Percentiles rank a stretch among this genome's conserved stretches.
Evolutionary conservation across 1,140 invertebrate species (phyloP).

Genomic region (Aporrectodea caliginosa): DNA sequence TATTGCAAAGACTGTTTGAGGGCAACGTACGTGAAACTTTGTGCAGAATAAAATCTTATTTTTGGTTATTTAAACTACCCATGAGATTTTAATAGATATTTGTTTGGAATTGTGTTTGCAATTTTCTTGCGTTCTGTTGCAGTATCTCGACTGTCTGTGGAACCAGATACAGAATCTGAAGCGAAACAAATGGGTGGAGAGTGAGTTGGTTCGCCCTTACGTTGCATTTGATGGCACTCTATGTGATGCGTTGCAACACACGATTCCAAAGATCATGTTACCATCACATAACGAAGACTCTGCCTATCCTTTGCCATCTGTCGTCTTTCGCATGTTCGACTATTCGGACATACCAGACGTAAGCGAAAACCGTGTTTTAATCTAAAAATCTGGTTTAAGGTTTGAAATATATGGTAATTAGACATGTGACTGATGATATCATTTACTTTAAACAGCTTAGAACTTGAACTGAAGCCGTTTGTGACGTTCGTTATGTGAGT

Average conservation of each 20-base stretch:
- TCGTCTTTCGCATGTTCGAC: slow-evolving; percentile 77
- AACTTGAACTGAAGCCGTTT: slow-evolving; percentile 2
- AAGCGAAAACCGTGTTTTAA: no score
- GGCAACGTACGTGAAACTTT: slow-evolving; percentile 1
- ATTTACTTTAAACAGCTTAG: neutral
- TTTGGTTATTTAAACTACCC: neutral
- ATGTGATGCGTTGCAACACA: slow-evolving; percentile 90
- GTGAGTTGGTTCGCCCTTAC: slow-evolving; percentile 91
- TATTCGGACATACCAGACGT: slow-evolving; percentile 96
- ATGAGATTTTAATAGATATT: no score
- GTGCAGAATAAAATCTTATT: neutral
- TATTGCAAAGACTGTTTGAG: neutral
- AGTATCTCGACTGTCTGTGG: slow-evolving; percentile 84
- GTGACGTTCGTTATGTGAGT: neutral
- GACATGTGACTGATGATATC: neutral
- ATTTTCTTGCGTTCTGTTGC: slow-evolving; percentile 32
- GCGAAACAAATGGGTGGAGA: slow-evolving; percentile 93
- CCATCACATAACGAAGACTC: slow-evolving; percentile 85
- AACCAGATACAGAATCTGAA: slow-evolving; percentile 74
- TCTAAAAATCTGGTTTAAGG: no score
- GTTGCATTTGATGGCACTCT: slow-evolving; percentile 90
- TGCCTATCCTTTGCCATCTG: slow-evolving; percentile 75
- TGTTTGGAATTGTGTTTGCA: neutral
- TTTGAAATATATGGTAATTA: neutral
- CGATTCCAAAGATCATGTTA: slow-evolving; percentile 80